A percentile compares a stretch with the other conserved stretches of the same genome.
Evolutionary conservation across 2,797 vertebrate genomes (phyloP).

Genomic region (Crocidura indochinensis): DNA sequence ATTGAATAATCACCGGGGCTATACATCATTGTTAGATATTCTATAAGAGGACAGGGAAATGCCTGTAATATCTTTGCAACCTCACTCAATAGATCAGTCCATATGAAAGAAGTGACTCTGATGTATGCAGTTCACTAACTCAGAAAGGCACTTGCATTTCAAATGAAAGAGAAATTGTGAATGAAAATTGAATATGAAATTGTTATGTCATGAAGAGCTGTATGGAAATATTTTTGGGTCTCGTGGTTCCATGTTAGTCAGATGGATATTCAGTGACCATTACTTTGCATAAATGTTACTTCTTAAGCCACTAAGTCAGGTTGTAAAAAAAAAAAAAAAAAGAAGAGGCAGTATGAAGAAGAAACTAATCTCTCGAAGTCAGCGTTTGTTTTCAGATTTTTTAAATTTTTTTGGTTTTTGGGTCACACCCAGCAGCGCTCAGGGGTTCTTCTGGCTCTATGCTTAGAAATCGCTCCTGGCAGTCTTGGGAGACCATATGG

Average conservation of each 20-base stretch:
- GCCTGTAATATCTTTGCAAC: neutral
- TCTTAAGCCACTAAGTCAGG: neutral
- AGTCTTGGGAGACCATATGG: too few relatives aligned
- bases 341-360: neutral
- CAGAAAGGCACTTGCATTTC: neutral
- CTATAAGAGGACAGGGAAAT: neutral
- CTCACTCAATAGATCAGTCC: neutral
- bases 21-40: neutral
- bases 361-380: slow-evolving; percentile 22
- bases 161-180: slow-evolving; percentile 16
- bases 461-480: too few relatives aligned
- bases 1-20: neutral
- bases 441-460: too few relatives aligned
- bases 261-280: neutral
- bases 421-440: too few relatives aligned
- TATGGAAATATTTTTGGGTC: neutral
- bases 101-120: neutral
- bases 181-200: neutral
- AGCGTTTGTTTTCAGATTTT: slow-evolving; percentile 12
- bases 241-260: neutral
- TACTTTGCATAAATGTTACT: neutral
- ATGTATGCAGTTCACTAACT: neutral
- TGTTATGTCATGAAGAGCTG: neutral
- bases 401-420: neutral
- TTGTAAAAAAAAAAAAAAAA: neutral